A percentile compares a stretch with the other conserved stretches of the same genome.
These are phyloP conservation scores for Drosophila suzukii DNA, from an alignment of 1,140 invertebrate species.

Conservation along the genomic window DNA sequence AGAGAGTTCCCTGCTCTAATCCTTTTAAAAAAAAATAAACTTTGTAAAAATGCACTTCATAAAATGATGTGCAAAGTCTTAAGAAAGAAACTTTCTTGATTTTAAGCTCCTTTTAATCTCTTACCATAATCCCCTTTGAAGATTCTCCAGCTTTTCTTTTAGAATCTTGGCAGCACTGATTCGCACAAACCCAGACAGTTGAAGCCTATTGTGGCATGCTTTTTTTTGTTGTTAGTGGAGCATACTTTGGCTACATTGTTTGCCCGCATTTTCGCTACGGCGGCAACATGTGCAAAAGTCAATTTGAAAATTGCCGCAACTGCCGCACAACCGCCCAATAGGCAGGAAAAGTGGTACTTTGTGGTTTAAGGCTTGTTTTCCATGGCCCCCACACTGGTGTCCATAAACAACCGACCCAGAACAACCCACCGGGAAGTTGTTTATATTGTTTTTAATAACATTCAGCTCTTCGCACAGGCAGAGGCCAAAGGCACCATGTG, in stretches of 20 bases:
- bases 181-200: slow-evolving; percentile 7
- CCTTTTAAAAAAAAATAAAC: no score
- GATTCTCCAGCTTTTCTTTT: background rate
- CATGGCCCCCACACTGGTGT: slow-evolving; percentile 25
- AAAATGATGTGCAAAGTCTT: background rate
- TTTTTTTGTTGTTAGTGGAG: slow-evolving; percentile 43
- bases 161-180: slow-evolving; percentile 9
- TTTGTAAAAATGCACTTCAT: background rate
- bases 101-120: background rate
- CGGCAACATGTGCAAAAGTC: slow-evolving; percentile 81
- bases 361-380: slow-evolving; percentile 64
- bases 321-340: slow-evolving; percentile 28
- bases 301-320: slow-evolving; percentile 80
- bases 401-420: slow-evolving; percentile 61
- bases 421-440: slow-evolving; percentile 59
- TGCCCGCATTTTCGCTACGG: slow-evolving; percentile 68
- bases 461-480: slow-evolving; percentile 50
- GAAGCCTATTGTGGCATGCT: slow-evolving; percentile 34
- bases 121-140: background rate
- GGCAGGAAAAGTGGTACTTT: slow-evolving; percentile 64
- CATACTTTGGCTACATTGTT: slow-evolving; percentile 59
- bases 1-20: no score
- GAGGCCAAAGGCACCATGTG: slow-evolving; percentile 56
- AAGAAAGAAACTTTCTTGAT: background rate
- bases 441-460: slow-evolving; percentile 82